Percentiles rank a stretch among this genome's conserved stretches.
Conservation (phyloP, 1,140 invertebrate genomes). For the Phymorhynchus buccinoides region DNA sequence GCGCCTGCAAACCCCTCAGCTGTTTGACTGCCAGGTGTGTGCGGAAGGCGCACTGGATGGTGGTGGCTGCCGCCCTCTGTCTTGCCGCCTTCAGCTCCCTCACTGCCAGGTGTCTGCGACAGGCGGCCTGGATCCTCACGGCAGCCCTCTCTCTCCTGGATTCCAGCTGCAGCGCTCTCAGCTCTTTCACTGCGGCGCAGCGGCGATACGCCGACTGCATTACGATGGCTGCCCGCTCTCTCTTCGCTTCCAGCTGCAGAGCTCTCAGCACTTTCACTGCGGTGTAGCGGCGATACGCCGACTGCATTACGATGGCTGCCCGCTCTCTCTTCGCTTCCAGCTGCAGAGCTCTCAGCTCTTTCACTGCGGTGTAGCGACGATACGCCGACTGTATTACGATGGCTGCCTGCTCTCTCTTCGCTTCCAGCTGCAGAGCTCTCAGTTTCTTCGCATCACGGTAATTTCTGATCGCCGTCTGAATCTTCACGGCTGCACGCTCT, state of each 20-base stretch:
- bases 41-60: slow-evolving; percentile 48
- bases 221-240: slow-evolving; percentile 19
- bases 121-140: slow-evolving; percentile 23
- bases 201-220: slow-evolving; percentile 16
- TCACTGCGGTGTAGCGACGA: neutral
- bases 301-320: slow-evolving; percentile 32
- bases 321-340: neutral
- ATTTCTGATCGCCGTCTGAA: slow-evolving; percentile 43
- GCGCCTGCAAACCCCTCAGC: slow-evolving; percentile 33
- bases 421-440: neutral
- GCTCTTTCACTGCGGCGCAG: neutral
- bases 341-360: slow-evolving; percentile 7
- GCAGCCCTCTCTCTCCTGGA: neutral
- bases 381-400: slow-evolving; percentile 26
- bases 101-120: neutral
- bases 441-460: neutral
- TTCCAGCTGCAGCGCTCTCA: slow-evolving; percentile 11
- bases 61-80: slow-evolving; percentile 31
- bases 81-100: slow-evolving; percentile 11
- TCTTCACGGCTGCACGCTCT: slow-evolving; percentile 36
- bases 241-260: neutral
- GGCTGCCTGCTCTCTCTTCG: slow-evolving; percentile 13
- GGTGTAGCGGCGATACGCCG: neutral
- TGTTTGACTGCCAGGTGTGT: slow-evolving; percentile 12
- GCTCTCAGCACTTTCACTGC: neutral